Conservation (phyloP, 2,797 vertebrate genomes). For the Masticophis lateralis region DNA sequence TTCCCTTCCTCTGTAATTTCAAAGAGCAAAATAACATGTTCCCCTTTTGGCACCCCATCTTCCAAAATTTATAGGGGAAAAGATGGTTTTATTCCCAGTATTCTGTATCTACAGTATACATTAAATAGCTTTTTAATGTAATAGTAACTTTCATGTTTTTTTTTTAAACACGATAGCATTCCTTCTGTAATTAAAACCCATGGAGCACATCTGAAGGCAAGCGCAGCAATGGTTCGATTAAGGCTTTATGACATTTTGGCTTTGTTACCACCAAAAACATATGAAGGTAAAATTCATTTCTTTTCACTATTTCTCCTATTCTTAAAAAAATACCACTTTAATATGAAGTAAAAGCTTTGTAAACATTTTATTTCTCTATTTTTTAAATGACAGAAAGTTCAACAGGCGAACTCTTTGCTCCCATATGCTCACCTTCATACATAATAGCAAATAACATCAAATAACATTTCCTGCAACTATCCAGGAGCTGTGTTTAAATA, state of each 20-base stretch:
- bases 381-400: not conserved
- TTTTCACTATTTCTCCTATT: not conserved
- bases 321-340: not conserved
- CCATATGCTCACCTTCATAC: not conserved
- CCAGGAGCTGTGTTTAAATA: not conserved
- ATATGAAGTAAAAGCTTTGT: not conserved
- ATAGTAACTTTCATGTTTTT: not conserved
- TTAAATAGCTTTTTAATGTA: not conserved
- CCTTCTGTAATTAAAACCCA: slow-evolving; percentile 96
- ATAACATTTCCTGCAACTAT: not conserved
- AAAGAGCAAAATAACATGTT: not conserved
- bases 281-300: slow-evolving; percentile 84
- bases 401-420: not conserved
- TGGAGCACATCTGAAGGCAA: slow-evolving; percentile 96
- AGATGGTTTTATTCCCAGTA: not conserved
- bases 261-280: slow-evolving; percentile 95
- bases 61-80: not conserved
- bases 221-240: slow-evolving; percentile 98
- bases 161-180: slow-evolving; percentile 74
- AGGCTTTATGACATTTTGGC: slow-evolving; percentile 96
- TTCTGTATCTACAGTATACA: not conserved
- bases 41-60: not conserved
- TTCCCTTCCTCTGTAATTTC: not conserved
- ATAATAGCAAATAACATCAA: not conserved
- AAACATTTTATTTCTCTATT: not conserved